A percentile compares a stretch with the other conserved stretches of the same genome.
Evolutionary conservation across 1,140 invertebrate genomes (phyloP).

Genomic region (Marisa cornuarietis): DNA sequence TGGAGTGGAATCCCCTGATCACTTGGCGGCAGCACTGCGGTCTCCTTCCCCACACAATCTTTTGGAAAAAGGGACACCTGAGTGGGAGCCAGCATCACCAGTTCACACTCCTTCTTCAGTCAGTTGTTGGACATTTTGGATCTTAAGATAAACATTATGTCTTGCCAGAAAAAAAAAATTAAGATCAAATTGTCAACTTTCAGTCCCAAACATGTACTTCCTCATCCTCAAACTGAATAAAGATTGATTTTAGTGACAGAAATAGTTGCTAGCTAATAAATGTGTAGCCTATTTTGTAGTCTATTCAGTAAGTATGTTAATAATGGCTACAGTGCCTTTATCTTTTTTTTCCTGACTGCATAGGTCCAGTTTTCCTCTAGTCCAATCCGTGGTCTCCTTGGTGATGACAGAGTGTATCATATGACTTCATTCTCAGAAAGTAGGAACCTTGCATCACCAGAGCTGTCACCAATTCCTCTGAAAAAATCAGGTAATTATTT

Average conservation of each 20-base stretch:
- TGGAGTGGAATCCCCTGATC: constrained; percentile 7
- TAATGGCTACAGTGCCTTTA: not conserved
- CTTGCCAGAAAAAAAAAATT: no score
- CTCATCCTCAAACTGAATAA: no score
- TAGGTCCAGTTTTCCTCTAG: constrained; percentile 57
- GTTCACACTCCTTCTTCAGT: constrained; percentile 30
- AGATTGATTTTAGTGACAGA: no score
- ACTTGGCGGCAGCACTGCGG: constrained; percentile 11
- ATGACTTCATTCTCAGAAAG: constrained; percentile 31
- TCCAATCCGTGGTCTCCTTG: constrained; percentile 40
- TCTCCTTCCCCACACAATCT: constrained; percentile 13
- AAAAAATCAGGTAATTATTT: constrained; percentile 28
- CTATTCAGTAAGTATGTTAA: no score
- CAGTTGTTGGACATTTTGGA: not conserved
- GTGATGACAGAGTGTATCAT: constrained; percentile 1
- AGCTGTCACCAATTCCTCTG: constrained; percentile 51
- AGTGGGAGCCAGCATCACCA: constrained; percentile 36
- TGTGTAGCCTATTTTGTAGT: no score
- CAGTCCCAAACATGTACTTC: constrained; percentile 7
- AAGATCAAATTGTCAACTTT: not conserved
- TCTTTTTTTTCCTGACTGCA: not conserved
- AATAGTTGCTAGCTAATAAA: no score
- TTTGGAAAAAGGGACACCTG: constrained; percentile 20
- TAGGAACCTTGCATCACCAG: constrained; percentile 41
- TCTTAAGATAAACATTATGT: not conserved